Conservation (phyloP, 2,888 invertebrate genomes). For the Amorpha juglandis region DNA sequence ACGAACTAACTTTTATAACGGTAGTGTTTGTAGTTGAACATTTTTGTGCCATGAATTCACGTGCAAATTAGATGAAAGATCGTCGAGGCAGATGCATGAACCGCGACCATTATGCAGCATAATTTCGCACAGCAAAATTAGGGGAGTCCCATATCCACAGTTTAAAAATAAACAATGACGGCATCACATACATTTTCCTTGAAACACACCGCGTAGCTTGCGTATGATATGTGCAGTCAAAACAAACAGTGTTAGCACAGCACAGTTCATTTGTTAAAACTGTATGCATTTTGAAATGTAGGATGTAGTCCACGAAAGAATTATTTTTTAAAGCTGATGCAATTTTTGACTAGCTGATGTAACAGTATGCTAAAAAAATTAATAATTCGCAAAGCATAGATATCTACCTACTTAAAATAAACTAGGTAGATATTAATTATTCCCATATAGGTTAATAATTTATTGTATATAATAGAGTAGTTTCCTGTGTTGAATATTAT, state of each 20-base stretch:
- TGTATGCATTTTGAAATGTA: too few relatives aligned
- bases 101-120: neutral
- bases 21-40: too few relatives aligned
- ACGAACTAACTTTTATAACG: too few relatives aligned
- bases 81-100: neutral
- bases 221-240: neutral
- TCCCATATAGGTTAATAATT: too few relatives aligned
- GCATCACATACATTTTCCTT: slow-evolving; percentile 11
- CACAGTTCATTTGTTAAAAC: neutral
- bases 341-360: too few relatives aligned
- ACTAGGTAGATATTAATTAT: too few relatives aligned
- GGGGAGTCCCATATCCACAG: slow-evolving; percentile 11
- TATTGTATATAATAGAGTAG: too few relatives aligned
- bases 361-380: neutral
- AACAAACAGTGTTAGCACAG: neutral
- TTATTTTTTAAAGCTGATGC: too few relatives aligned
- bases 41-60: neutral
- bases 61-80: neutral
- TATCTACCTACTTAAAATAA: too few relatives aligned
- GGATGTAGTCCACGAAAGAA: too few relatives aligned
- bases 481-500: too few relatives aligned
- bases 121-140: slow-evolving; percentile 6
- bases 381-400: neutral
- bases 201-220: neutral
- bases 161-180: slow-evolving; percentile 12